These are phyloP conservation scores for Plutella xylostella DNA, from an alignment of 2,888 invertebrate genomes.

Conservation along the genomic window DNA sequence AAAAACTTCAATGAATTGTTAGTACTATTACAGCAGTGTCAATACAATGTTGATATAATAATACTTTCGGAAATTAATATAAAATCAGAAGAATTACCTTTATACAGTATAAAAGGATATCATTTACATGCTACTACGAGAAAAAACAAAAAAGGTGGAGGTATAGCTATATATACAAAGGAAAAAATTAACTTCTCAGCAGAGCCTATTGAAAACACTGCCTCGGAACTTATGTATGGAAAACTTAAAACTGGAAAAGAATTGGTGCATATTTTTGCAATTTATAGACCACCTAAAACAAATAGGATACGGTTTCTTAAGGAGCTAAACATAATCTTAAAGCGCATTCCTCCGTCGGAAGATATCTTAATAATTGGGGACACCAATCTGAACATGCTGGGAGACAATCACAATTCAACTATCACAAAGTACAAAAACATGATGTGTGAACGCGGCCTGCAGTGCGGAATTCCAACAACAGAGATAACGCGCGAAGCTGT, in stretches of 20 bases:
- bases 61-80: conserved; percentile 1
- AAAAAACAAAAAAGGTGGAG: background rate
- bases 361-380: background rate
- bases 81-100: background rate
- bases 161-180: conserved; percentile 1
- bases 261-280: too few species aligned
- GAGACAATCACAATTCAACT: background rate
- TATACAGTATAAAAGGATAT: background rate
- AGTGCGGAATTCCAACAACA: too few species aligned
- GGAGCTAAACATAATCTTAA: background rate
- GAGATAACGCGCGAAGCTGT: too few species aligned
- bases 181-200: too few species aligned
- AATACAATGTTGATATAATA: background rate
- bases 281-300: too few species aligned
- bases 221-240: too few species aligned
- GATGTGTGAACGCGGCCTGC: background rate
- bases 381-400: background rate
- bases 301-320: background rate
- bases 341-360: background rate
- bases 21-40: background rate
- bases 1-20: background rate
- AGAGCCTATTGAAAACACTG: too few species aligned
- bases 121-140: background rate
- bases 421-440: background rate
- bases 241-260: too few species aligned